Percentiles rank a stretch among this genome's conserved stretches.
phyloP scores from a whole-genome alignment of 2,113 vertebrate genomes.

The Leptobrachium ailaonicum region DNA sequence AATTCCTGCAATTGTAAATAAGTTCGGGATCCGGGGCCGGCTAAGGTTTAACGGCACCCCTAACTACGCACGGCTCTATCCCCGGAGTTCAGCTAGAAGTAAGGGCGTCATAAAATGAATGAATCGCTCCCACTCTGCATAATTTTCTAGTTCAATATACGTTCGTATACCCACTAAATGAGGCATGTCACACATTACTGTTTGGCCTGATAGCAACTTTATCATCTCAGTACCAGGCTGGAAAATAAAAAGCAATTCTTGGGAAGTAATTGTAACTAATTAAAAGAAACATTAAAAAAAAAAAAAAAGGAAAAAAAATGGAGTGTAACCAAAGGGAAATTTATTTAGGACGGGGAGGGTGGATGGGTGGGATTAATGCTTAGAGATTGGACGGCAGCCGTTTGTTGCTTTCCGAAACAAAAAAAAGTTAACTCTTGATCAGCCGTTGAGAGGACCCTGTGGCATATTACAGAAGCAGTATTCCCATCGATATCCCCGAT shows the following conservation, averaged over 20 bases:
- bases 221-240: constrained; percentile 84
- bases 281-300: constrained; percentile 91
- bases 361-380: constrained; percentile 78
- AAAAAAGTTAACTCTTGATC: constrained; percentile 40
- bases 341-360: constrained; percentile 75
- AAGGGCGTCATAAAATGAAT: constrained; percentile 85
- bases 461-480: too few relatives aligned
- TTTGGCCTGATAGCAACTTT: constrained; percentile 81
- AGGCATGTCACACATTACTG: constrained; percentile 77
- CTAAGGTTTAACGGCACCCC: constrained; percentile 29
- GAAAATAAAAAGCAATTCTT: constrained; percentile 87
- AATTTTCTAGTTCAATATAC: constrained; percentile 89
- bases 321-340: constrained; percentile 87
- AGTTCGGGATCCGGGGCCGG: constrained; percentile 23
- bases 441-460: not conserved
- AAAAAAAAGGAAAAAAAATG: constrained; percentile 12
- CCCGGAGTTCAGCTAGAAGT: constrained; percentile 60
- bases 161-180: constrained; percentile 83
- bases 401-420: constrained; percentile 31
- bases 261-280: constrained; percentile 88
- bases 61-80: constrained; percentile 10
- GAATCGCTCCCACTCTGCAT: constrained; percentile 86
- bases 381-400: constrained; percentile 76
- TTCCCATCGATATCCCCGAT: too few relatives aligned
- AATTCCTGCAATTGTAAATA: constrained; percentile 43